Evolutionary conservation across 2,113 vertebrate species (phyloP), one percentile per base, ranked within the genome.

Genomic region (Pterocles orientalis): DNA sequence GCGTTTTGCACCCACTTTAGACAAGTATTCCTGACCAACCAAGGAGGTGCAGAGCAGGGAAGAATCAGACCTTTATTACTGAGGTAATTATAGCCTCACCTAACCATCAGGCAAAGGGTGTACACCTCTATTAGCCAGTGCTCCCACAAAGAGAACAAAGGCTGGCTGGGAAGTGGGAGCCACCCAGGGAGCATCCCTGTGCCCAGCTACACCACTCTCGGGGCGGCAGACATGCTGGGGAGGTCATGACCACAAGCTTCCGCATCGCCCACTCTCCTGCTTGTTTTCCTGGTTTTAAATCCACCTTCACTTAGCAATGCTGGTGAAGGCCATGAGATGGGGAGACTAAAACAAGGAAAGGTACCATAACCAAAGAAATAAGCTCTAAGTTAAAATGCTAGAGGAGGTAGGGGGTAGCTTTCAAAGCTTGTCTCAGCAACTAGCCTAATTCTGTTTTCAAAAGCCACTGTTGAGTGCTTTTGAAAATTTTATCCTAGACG

Each of bases 141-240:
- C 94, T 97, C 91, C 92, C 86, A 97, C 90, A 96, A 95, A 94
- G 92, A 95, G 91, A 97, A 92, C 95, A 97, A 96, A 97, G 95
- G 90, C 72, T 75, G 86, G 41, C 70, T 93, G 88, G 82, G 43
- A 79, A 91, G 83, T 91, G 86, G 94, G 95, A 91, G 90, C 89
- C 96, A 93, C 96, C 96, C 95, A 85, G 56, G 80, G 90, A 96
- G 80, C 95, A 96, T 89, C 83, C 82, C 73, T 33, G 18, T 93
- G 92, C 72, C 94, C 91, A 91, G 73, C 86, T 82, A 25, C 73
- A 80, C 31, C 73, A 58, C 86, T 71, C 57, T 88, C 2, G 20
- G 20, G 88, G 77, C 31, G 10, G 82, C 88, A 88, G 61, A 94
- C 92, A 33, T 79, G 88, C 88, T 13, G 45, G 81, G 87, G 78